A percentile compares a stretch with the other conserved stretches of the same genome.
Conservation (phyloP, 2,888 invertebrate species). For the Gibbula magus region DNA sequence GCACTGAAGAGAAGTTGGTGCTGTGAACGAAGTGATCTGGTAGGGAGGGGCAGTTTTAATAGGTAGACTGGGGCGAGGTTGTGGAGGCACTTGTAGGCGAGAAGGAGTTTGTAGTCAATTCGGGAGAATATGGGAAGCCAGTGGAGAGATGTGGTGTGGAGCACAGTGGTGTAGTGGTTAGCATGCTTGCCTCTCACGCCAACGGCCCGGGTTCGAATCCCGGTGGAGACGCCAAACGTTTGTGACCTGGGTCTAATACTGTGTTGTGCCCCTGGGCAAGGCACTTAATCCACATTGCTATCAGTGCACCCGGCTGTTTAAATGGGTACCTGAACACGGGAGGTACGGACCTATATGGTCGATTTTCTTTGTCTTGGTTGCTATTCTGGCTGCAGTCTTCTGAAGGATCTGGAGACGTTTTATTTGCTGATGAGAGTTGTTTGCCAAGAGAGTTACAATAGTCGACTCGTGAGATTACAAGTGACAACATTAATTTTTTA, state of each 20-base stretch:
- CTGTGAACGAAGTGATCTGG: background rate
- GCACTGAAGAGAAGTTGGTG: background rate
- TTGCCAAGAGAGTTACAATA: conserved; percentile 1
- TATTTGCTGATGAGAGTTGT: background rate
- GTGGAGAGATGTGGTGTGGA: background rate
- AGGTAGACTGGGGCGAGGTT: background rate
- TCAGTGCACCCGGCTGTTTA: too few species aligned
- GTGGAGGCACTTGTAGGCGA: background rate
- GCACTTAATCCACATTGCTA: too few species aligned
- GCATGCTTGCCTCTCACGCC: too few species aligned
- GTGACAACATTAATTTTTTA: background rate
- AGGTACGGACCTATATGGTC: background rate
- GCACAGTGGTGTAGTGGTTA: too few species aligned
- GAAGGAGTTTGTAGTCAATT: background rate
- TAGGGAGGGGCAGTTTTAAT: background rate
- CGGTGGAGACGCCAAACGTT: too few species aligned
- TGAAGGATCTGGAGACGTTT: background rate
- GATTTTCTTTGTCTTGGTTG: background rate
- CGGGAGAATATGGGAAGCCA: background rate
- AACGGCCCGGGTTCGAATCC: too few species aligned
- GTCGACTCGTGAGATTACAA: background rate
- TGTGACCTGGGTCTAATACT: too few species aligned
- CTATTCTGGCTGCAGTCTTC: background rate
- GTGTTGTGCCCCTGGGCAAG: too few species aligned
- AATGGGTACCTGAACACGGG: too few species aligned